These are phyloP conservation scores for Tachina grossa DNA, from an alignment of 2,888 invertebrate genomes.

Conservation along the genomic window DNA sequence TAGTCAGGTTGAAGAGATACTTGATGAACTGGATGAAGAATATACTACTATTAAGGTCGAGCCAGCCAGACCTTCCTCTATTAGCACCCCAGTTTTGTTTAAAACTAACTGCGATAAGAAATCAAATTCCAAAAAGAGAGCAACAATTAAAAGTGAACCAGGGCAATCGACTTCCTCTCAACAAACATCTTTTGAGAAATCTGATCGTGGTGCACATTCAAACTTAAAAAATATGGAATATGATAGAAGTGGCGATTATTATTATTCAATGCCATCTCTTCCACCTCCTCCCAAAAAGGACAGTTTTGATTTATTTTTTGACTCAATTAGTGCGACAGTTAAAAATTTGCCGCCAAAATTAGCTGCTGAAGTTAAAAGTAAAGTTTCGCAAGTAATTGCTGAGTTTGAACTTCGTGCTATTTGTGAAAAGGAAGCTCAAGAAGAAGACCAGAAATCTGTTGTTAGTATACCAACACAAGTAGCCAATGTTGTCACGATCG, in stretches of 20 bases:
- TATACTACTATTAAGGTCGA: constrained; percentile 71
- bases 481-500: constrained; percentile 22
- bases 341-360: constrained; percentile 76
- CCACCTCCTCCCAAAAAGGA: constrained; percentile 54
- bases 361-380: constrained; percentile 78
- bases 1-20: constrained; percentile 65
- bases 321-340: constrained; percentile 77
- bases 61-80: constrained; percentile 43
- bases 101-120: constrained; percentile 12
- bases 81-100: constrained; percentile 11
- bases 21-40: constrained; percentile 66
- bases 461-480: constrained; percentile 34
- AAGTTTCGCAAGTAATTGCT: constrained; percentile 77
- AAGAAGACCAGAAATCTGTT: constrained; percentile 41
- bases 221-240: constrained; percentile 61
- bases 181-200: constrained; percentile 9
- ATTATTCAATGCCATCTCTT: constrained; percentile 52
- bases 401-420: constrained; percentile 78
- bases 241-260: constrained; percentile 71
- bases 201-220: neutral
- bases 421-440: constrained; percentile 74
- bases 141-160: constrained; percentile 30
- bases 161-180: neutral
- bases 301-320: constrained; percentile 76
- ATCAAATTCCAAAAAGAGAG: neutral